A percentile compares a stretch with the other conserved stretches of the same genome.
Evolutionary conservation across 1,140 invertebrate species (phyloP).

Genomic region (Caerostris darwini): DNA sequence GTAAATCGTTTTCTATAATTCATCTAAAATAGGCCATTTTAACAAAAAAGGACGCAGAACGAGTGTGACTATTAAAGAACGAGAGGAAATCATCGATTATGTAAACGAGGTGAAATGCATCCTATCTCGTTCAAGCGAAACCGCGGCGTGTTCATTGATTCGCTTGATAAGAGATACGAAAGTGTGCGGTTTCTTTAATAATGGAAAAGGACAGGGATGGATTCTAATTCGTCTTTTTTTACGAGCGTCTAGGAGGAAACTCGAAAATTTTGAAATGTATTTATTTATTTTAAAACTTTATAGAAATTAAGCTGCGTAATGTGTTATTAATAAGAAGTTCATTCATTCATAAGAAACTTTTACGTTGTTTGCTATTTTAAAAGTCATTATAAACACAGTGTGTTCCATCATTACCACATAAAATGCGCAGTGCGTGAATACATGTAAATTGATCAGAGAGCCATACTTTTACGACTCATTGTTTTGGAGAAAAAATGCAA

Average conservation of each 20-base stretch:
- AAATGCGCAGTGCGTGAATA: no score
- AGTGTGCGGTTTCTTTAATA: background rate
- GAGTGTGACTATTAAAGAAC: background rate
- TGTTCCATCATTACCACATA: no score
- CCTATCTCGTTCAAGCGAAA: background rate
- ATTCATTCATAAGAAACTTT: no score
- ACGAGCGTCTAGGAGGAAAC: background rate
- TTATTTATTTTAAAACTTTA: no score
- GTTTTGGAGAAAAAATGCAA: no score
- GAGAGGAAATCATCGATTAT: conserved; percentile 1
- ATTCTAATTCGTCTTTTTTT: background rate
- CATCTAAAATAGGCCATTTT: background rate
- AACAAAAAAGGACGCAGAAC: background rate
- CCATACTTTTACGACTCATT: no score
- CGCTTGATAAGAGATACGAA: background rate
- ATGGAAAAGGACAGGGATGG: background rate
- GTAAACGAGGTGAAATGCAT: background rate
- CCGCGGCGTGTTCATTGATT: background rate
- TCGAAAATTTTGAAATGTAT: background rate
- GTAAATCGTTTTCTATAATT: background rate
- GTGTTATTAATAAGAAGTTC: no score
- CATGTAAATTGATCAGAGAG: no score
- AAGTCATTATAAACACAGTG: no score
- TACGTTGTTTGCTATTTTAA: no score
- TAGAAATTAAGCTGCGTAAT: no score